Base-by-base conservation (phyloP, 2,113 vertebrate genomes). In the Parus major region DNA sequence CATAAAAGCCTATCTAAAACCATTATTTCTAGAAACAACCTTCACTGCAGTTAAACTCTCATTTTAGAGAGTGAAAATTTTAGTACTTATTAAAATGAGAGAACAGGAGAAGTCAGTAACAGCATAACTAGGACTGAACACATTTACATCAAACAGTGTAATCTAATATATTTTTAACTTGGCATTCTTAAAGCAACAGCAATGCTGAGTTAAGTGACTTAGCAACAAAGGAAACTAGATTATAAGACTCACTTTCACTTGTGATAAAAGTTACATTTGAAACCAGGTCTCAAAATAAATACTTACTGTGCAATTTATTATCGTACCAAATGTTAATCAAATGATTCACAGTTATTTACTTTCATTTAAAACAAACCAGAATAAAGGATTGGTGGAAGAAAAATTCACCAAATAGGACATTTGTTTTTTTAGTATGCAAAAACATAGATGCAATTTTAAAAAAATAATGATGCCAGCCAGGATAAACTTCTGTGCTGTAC, bases 271-370 rank as follows among this genome's bases (percentile, higher is more conserved):
- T 47, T 71, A 65, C 33, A 82, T 78, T 81, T 93, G 90, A 96
- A 96, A 85, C 72, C 82, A 96, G 72, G 49, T 91, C 80, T 93
- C 85, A 88, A 82, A 91, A 68, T 3, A 49, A 91, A 82, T 66
- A 92, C n/a, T 92, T 77, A 92, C 36, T 59, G 29, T 68, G 53
- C 21, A 89, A 83, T 13, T 70, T 66, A 41, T 28, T 56, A 63
- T 22, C 31, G 15, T 15, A 68, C 13, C 18, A 76, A 55, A 60
- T 28, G 31, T 61, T 65, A 47, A 92, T 31, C 28, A 76, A 61
- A 39, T 25, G 8, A 69, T 20, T 82, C 59, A 95, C 41, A 92
- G 35, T 61, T 80, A 73, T 31, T 69, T 82, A 86, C 8, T 44
- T 68, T 64, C 22, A 78, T 61, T 90, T 80, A 27, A 81, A 93